These are phyloP conservation scores for Pseudomyrmex cubaensis DNA, from an alignment of 1,140 invertebrate species.

Conservation along the genomic window DNA sequence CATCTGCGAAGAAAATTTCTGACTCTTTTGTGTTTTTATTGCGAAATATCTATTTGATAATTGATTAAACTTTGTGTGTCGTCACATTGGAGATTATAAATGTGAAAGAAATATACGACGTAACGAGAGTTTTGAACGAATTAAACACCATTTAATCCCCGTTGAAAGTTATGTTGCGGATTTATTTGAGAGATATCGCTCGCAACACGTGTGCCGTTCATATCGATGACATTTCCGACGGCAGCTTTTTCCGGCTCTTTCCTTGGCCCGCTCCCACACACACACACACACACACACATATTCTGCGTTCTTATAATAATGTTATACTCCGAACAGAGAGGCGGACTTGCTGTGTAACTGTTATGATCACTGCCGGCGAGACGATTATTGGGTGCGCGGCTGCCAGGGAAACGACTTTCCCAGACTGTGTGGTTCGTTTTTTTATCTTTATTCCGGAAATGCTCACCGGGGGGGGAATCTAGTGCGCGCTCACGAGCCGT, in stretches of 20 bases:
- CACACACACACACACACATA: too few relatives aligned
- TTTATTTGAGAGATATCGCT: slow-evolving; percentile 48
- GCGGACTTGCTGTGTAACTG: slow-evolving; percentile 53
- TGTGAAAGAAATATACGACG: slow-evolving; percentile 4
- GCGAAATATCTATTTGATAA: neutral
- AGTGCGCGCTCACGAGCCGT: neutral
- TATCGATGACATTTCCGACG: slow-evolving; percentile 23
- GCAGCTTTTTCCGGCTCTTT: neutral
- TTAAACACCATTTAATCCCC: neutral
- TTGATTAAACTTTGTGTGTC: too few relatives aligned
- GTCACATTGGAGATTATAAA: neutral
- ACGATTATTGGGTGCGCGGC: slow-evolving; percentile 61
- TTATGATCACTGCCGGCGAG: slow-evolving; percentile 59
- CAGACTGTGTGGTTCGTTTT: slow-evolving; percentile 3
- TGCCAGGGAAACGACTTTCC: slow-evolving; percentile 26
- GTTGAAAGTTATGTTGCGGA: neutral
- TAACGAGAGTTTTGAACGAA: neutral
- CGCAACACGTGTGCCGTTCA: slow-evolving; percentile 65
- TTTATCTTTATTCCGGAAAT: neutral
- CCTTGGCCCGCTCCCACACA: neutral
- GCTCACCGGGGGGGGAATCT: neutral
- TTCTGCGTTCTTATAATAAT: slow-evolving; percentile 60
- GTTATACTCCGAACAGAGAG: slow-evolving; percentile 51
- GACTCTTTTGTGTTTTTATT: neutral
- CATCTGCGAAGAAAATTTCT: neutral